Evolutionary conservation across 2,797 vertebrate genomes (phyloP).

Genomic region (Micromesistius poutassou): DNA sequence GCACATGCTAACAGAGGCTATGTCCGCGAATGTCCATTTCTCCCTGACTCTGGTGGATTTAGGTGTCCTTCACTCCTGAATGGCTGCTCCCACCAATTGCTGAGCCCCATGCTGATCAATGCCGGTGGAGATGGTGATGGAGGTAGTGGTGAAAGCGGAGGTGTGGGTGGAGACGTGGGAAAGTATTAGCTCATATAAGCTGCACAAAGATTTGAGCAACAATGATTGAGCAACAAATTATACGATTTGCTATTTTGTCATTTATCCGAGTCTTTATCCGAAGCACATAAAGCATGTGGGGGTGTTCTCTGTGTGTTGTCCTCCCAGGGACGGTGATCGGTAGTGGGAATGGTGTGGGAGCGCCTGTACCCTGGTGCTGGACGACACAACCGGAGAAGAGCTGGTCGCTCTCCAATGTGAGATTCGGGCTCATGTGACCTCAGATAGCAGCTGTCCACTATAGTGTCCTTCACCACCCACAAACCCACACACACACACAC

Average conservation of each 20-base stretch:
- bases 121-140: not conserved
- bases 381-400: not conserved
- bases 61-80: conserved; percentile 17
- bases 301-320: not conserved
- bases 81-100: not conserved
- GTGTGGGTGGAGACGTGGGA: not conserved
- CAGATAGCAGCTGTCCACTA: conserved; percentile 65
- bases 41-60: conserved; percentile 47
- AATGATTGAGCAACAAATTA: no score
- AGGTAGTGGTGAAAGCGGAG: not conserved
- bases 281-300: not conserved
- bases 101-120: not conserved
- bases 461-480: conserved; percentile 20
- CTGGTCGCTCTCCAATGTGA: conserved; percentile 8
- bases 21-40: conserved; percentile 51
- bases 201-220: not conserved
- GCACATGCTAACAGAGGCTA: conserved; percentile 48
- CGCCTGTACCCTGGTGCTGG: not conserved
- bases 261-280: not conserved
- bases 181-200: not conserved
- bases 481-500: conserved; percentile 43
- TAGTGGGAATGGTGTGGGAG: not conserved
- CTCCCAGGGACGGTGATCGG: not conserved
- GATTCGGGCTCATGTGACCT: conserved; percentile 68
- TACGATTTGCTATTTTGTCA: not conserved